Evolutionary conservation across 2,113 vertebrate species (phyloP), one percentile per base, ranked within the genome.

Genomic region (Sapayoa aenigma): DNA sequence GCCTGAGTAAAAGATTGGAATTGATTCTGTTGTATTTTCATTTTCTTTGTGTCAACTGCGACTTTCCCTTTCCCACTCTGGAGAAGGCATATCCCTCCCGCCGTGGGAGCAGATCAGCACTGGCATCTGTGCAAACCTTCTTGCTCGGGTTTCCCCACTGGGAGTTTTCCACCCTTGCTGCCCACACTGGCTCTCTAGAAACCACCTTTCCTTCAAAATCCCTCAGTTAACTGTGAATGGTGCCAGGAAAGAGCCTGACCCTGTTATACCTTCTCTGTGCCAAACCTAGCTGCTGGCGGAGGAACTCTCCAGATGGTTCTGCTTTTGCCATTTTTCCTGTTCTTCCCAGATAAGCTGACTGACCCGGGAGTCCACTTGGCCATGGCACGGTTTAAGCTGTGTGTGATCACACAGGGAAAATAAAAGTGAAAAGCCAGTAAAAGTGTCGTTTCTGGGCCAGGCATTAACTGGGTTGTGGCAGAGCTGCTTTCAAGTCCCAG

Each of bases 201-300:
- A 85, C 39, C 87, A 85, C 50, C 75, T 94, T 93, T 73, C 67
- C 77, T 85, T 87, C 82, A 84, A 30, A 82, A 84, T 66, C 87
- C 66, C 71, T 91, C 89, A 62, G 14, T 60, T 82, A 80, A 35
- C 31, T 62, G 46, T 58, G 74, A n/a, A 24, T 22, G n/a, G 53
- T 91, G 81, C 86, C 62, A 60, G 62, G 49, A 91, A 84, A 76
- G 74, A 46, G 27, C 39, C 27, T 83, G 91, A 89, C 67, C 62
- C 28, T 1, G 0, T 37, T 49, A 23, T 2, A 33, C 16, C 49
- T 72, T 60, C 71, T 28, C 59, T 66, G 66, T 84, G 89, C 84
- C 78, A 76, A 56, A 42, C 35, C 39, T 80, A 63, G 55, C 18
- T 67, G 8, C 33, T 71, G 87, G 58, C 7, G 0, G 59, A 83